Conservation (phyloP, 2,888 invertebrate genomes). For the Sminthurides aquaticus region DNA sequence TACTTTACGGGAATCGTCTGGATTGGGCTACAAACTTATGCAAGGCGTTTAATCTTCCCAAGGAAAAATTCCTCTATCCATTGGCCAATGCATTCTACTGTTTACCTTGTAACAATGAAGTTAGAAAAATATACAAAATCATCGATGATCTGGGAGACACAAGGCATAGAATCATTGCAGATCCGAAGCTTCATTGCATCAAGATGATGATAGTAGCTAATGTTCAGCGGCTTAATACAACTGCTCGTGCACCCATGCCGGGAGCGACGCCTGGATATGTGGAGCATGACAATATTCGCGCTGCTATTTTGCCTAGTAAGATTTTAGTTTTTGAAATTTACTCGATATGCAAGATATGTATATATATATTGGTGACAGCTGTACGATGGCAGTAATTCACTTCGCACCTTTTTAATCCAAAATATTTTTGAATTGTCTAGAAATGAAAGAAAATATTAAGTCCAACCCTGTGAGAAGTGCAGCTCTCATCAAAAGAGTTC, state of each 20-base stretch:
- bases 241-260: not conserved
- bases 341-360: too few species aligned
- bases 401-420: not conserved
- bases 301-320: not conserved
- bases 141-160: not conserved
- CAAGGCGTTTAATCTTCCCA: not conserved
- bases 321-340: not conserved
- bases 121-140: slow-evolving; percentile 1
- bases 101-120: not conserved
- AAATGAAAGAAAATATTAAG: not conserved
- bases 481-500: slow-evolving; percentile 2
- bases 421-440: not conserved
- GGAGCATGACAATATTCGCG: not conserved
- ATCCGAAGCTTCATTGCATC: not conserved
- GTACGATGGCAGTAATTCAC: too few species aligned
- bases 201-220: slow-evolving; percentile 1
- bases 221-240: not conserved
- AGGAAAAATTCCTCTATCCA: not conserved
- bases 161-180: not conserved
- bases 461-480: not conserved
- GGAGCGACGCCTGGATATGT: not conserved
- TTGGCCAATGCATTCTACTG: slow-evolving; percentile 8
- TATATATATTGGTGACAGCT: too few species aligned
- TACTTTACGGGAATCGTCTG: not conserved
- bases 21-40: slow-evolving; percentile 5